These are phyloP conservation scores for Narcine bancroftii DNA, from an alignment of 2,113 vertebrate species.

Conservation along the genomic window DNA sequence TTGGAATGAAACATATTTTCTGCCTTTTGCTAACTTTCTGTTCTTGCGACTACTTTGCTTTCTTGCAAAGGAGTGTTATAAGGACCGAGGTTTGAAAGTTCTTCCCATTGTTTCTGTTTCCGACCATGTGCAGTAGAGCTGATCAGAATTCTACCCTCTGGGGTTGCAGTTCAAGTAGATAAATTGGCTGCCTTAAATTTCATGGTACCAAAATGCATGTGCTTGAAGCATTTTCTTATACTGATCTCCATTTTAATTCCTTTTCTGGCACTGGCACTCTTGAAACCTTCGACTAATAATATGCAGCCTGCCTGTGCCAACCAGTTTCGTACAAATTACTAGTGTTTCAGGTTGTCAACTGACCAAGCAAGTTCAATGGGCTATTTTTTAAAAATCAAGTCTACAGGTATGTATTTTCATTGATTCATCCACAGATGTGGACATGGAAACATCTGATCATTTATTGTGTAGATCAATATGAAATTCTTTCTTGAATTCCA, in stretches of 20 bases:
- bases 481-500: not conserved
- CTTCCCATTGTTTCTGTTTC: constrained; percentile 10
- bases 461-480: not conserved
- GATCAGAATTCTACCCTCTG: not conserved
- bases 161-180: not conserved
- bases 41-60: not conserved
- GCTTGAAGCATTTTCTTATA: not conserved
- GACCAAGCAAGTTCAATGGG: not conserved
- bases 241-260: not conserved
- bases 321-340: not conserved
- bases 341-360: not conserved
- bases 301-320: not conserved
- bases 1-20: not conserved
- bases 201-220: not conserved
- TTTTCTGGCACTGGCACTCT: not conserved
- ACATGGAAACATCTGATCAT: not conserved
- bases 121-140: constrained; percentile 5
- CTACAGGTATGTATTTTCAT: not conserved
- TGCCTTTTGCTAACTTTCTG: not conserved
- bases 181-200: constrained; percentile 5
- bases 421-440: not conserved
- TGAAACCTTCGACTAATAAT: not conserved
- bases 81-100: not conserved
- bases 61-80: not conserved
- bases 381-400: not conserved